Evolutionary conservation across 2,888 invertebrate genomes (phyloP), one percentile per base, ranked within the genome.

Genomic region (Erebia ligea): DNA sequence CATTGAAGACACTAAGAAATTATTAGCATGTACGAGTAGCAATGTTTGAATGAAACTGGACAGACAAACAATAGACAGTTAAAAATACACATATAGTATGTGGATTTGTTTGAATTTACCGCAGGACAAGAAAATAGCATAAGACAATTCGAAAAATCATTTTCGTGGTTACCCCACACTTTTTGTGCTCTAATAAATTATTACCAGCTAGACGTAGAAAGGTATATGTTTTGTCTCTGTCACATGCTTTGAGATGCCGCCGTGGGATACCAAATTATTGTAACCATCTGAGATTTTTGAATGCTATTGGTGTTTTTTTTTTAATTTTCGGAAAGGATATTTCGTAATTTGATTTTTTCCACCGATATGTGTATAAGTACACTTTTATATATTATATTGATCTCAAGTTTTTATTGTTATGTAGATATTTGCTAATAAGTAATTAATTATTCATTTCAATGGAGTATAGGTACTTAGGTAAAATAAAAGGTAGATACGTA

Each of bases 231-330:
- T 62, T 52, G 45, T 69, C 72, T 63, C 69, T 25, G 11, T 67
- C 73, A 11, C 34, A 21, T 34, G 25, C 73, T 73, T 73, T 73
- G 73, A 73, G 56, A 66, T 45, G 73, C 73, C 73, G 73, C 70
- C 73, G 50, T 70, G 70, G 71, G 65, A 66, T 68, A 71, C 57
- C 9, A 73, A 71, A 71, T 73, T 73, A 62, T 48, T 65, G 34
- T 59, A 21, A 15, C 54, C 48, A 65, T 67, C 67, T 62, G 65
- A 65, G 59, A n/a, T 21, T 68, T 63, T 63, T 56, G 67, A 67
- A 67, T 70, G 54, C 54, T 70, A 66, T 70, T 66, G 69, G 69
- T 25, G 50, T 8, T 34, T 58, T 56, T 57, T 69, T 58, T 68
- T 15, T 2, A 54, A 17, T 50, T 34, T 25, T 69, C 21, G n/a